Evolutionary conservation across 2,797 vertebrate genomes (phyloP).

Genomic region (Aplochiton taeniatus): DNA sequence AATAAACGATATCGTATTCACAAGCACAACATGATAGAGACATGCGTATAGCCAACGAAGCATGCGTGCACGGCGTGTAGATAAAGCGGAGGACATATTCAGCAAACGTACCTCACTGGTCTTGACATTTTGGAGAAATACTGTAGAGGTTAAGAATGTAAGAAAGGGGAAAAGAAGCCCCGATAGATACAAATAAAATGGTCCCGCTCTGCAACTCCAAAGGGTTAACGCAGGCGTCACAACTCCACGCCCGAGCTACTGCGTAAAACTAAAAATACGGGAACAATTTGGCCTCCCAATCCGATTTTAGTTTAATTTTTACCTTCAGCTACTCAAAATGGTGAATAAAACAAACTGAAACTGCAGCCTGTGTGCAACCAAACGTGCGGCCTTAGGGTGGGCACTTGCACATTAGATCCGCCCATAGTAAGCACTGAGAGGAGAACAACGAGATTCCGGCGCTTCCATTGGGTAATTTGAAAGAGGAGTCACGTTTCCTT

Average conservation of each 20-base stretch:
- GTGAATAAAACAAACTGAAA: constrained; percentile 90
- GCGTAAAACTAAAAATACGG: constrained; percentile 62
- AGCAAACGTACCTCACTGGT: constrained; percentile 84
- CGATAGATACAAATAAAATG: constrained; percentile 52
- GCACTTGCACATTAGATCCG: constrained; percentile 32
- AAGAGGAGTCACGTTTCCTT: constrained; percentile 40
- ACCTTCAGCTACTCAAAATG: constrained; percentile 83
- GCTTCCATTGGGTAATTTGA: constrained; percentile 71
- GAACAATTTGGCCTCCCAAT: constrained; percentile 54
- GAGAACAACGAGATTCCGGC: constrained; percentile 4
- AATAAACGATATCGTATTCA: constrained; percentile 55
- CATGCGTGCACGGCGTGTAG: constrained; percentile 51
- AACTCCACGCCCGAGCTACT: constrained; percentile 63
- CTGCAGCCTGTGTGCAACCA: constrained; percentile 83
- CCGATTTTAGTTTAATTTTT: constrained; percentile 65
- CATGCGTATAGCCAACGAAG: constrained; percentile 56
- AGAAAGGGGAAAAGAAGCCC: constrained; percentile 63
- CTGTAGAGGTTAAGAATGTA: constrained; percentile 76
- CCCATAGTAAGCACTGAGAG: constrained; percentile 51
- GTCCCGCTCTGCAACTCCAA: constrained; percentile 70
- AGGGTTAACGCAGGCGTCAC: constrained; percentile 61
- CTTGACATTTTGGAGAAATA: constrained; percentile 84
- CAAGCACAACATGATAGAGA: constrained; percentile 53
- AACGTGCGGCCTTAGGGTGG: constrained; percentile 69
- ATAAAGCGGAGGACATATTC: constrained; percentile 56